Evolutionary conservation across 2,797 vertebrate species (phyloP).

Genomic region (Acanthurus leucopareius): DNA sequence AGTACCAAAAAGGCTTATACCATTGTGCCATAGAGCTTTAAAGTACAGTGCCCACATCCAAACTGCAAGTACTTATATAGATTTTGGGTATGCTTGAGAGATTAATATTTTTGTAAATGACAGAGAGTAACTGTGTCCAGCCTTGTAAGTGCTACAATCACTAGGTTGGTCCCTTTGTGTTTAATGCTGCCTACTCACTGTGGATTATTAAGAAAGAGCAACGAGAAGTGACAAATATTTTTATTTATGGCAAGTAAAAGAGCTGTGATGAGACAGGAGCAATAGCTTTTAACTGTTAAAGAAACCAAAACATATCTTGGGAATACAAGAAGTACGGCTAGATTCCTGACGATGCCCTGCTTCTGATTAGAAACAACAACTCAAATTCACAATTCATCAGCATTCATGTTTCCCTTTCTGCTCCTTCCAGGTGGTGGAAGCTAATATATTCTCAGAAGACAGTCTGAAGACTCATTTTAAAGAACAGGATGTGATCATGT

Average conservation of each 20-base stretch:
- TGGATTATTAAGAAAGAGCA: too few relatives aligned
- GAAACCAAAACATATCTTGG: background rate
- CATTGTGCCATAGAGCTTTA: too few relatives aligned
- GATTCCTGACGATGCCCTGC: background rate
- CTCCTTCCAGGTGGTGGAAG: constrained; percentile 84
- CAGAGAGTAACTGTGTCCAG: background rate
- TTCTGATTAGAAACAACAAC: background rate
- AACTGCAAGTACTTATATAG: background rate
- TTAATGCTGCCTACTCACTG: too few relatives aligned
- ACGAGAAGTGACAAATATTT: too few relatives aligned
- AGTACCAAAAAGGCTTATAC: too few relatives aligned
- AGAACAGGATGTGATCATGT: constrained; percentile 87
- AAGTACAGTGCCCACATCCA: background rate
- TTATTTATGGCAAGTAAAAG: too few relatives aligned
- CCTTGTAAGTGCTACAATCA: background rate
- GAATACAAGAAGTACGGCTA: too few relatives aligned
- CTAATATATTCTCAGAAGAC: constrained; percentile 84
- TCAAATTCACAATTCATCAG: background rate
- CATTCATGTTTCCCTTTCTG: constrained; percentile 5
- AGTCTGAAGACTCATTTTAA: constrained; percentile 83
- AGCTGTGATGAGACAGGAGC: too few relatives aligned
- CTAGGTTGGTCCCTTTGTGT: too few relatives aligned
- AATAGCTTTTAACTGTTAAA: background rate
- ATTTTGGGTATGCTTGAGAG: background rate
- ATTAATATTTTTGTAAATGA: background rate